Base-by-base conservation (phyloP, 2,797 vertebrate species). In the Pseudochromis fuscus region DNA sequence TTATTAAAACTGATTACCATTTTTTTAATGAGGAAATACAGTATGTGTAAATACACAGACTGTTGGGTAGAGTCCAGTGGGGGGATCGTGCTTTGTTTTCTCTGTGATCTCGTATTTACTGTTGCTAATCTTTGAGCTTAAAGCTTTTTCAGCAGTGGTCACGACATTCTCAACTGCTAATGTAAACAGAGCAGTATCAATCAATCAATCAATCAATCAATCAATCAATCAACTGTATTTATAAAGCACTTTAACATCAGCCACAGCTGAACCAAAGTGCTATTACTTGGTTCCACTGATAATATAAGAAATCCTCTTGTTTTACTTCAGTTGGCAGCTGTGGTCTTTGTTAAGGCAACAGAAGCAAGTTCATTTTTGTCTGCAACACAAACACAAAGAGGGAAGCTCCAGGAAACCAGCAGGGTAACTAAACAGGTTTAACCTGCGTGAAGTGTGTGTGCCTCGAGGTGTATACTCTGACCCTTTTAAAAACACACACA, bases 361-460 rank as follows among this genome's bases (percentile, higher is more conserved):
- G 19, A 31, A 30, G 25, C 10, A 7, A 19, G 5, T 52, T 53
- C 0, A 31, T 56, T 65, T 82, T 56, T 42, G 38, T 49, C n/a
- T 33, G 13, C 25, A 19, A 58, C 3, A 9, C 4, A 11, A 15
- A 30, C 33, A 60, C 42, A 57, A 23, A 66, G 18, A 75, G 46
- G 46, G 45, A 79, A 65, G 35, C 82, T 63, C 46, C 30, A 68
- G 25, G 6, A 33, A 72, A 50, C 56, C 38, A 33, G 48, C 9
- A 33, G 48, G 53, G 61, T 77, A 59, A 81, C 77, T 56, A 4
- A 88, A 92, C 91, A 78, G 87, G 92, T 93, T 86, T 85, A 58
- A 82, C 89, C 68, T 77, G 81, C 1, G 1, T 70, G n/a, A 73
- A 63, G 86, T 90, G 38, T 90, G 72, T 18, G 59, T 57, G 78